Conservation (phyloP, 2,113 vertebrate genomes). For the Lota lota region DNA sequence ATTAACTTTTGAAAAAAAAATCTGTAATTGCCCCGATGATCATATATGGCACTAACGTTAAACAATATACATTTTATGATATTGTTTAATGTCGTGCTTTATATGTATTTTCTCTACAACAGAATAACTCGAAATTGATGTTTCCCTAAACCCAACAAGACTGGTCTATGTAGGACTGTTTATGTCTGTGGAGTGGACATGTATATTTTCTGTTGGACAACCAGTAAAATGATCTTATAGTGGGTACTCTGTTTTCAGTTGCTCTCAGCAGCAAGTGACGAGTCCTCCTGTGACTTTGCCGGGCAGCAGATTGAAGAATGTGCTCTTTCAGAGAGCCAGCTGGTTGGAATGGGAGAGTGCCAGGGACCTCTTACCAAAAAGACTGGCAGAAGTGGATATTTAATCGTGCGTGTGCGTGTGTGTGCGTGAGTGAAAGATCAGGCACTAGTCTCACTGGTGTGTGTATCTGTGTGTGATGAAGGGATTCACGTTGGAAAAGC, state of each 20-base stretch:
- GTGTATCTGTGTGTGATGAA: background rate
- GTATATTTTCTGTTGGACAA: background rate
- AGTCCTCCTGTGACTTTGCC: conserved; percentile 38
- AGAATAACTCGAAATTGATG: too few relatives aligned
- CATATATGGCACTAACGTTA: too few relatives aligned
- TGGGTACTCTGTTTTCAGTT: conserved; percentile 20
- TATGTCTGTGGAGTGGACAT: conserved; percentile 10
- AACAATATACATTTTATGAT: too few relatives aligned
- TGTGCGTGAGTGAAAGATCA: conserved; percentile 2
- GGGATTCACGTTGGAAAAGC: too few relatives aligned
- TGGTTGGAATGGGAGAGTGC: conserved; percentile 32
- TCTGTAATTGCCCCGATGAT: too few relatives aligned
- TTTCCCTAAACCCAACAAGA: too few relatives aligned
- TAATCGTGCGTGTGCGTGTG: background rate
- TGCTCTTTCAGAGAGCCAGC: conserved; percentile 54
- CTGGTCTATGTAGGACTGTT: background rate
- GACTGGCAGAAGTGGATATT: conserved; percentile 11
- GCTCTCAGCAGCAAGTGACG: conserved; percentile 24
- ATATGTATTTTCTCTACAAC: too few relatives aligned
- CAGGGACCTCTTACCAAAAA: conserved; percentile 19
- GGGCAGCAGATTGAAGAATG: conserved; percentile 50
- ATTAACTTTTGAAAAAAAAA: too few relatives aligned
- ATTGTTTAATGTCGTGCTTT: too few relatives aligned
- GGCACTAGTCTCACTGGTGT: background rate
- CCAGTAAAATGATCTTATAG: background rate